Evolutionary conservation across 1,140 invertebrate species (phyloP), one percentile per base, ranked within the genome.

Genomic region (Drosophila navojoa): DNA sequence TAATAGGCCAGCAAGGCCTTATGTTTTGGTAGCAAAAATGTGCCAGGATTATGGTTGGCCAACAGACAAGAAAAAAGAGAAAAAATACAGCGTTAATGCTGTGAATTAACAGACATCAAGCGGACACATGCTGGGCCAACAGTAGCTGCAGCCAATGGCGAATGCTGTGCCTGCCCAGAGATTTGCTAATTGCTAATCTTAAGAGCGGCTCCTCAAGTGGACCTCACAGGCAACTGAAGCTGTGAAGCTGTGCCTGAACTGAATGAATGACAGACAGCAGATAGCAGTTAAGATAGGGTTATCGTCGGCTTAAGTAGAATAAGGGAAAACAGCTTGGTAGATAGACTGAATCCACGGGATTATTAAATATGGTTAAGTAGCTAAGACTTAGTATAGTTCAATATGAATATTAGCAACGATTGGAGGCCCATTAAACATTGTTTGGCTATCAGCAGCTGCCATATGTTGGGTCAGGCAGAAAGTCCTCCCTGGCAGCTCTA

Each of bases 11-110:
- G 15, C 25, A 61, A 58, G 71, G 62, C 58, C 55, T 52, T 40
- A 32, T 82, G 82, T 86, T 87, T 87, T 87, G 82, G 76, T 87
- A 71, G 81, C 82, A 79, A 78, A 89, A 89, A 35, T 35, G 54
- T 85, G 70, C 58, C 55, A 63, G 81, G 81, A 85, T 77, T 81
- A 81, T 66, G 72, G 47, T 44, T 19, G 13, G 75, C 60, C 2
- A 6, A 60, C 4, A 81, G 67, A 57, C 9, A 19, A 55, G 53
- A 11, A 54, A 66, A 71, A 76, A 76, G 19, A 1, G 19, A 22
- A 22, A 22, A 22, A 22, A 22, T 2, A 22, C 19, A 76, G 76
- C 78, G 72, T 69, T 77, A 64, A 76, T 78, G 50, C 77, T 52
- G 58, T 61, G 76, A 82, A 79, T 84, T 78, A 71, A 52, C 67